Conservation (phyloP, 1,140 invertebrate species). For the Drosophila nebulosa region DNA sequence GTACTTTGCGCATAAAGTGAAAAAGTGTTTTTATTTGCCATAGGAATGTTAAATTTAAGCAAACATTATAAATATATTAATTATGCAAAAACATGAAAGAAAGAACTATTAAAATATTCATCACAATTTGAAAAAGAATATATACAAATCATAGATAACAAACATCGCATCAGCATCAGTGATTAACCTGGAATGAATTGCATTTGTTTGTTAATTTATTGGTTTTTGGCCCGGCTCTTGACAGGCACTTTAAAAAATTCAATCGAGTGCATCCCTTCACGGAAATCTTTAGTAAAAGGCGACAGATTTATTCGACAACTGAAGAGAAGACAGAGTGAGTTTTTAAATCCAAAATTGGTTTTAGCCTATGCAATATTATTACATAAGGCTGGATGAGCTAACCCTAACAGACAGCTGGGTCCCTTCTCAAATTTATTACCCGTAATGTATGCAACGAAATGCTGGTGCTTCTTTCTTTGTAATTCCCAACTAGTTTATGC, state of each 20-base stretch:
- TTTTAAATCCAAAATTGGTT: rapidly evolving
- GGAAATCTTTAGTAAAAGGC: constrained; percentile 83
- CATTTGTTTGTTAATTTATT: neutral
- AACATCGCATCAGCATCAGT: neutral
- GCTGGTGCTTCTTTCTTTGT: neutral
- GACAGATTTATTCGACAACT: constrained; percentile 82
- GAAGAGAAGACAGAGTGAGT: constrained; percentile 75
- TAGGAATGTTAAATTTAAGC: neutral
- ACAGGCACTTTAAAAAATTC: constrained; percentile 38
- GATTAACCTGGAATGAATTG: too few relatives aligned
- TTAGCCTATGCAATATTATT: neutral
- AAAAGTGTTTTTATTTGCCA: neutral
- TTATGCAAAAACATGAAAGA: neutral
- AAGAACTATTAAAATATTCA: neutral
- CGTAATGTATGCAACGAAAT: too few relatives aligned
- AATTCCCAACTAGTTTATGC: neutral
- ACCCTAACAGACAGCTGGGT: neutral
- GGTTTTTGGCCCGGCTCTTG: constrained; percentile 13
- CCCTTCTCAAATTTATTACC: too few relatives aligned
- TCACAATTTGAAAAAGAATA: neutral
- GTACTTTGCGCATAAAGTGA: constrained; percentile 1
- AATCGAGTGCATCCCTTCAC: constrained; percentile 43
- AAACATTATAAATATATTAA: neutral
- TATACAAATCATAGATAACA: neutral
- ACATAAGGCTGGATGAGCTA: too few relatives aligned